Base-by-base conservation (phyloP, 1,140 invertebrate genomes). In the Trichomalopsis sarcophagae region DNA sequence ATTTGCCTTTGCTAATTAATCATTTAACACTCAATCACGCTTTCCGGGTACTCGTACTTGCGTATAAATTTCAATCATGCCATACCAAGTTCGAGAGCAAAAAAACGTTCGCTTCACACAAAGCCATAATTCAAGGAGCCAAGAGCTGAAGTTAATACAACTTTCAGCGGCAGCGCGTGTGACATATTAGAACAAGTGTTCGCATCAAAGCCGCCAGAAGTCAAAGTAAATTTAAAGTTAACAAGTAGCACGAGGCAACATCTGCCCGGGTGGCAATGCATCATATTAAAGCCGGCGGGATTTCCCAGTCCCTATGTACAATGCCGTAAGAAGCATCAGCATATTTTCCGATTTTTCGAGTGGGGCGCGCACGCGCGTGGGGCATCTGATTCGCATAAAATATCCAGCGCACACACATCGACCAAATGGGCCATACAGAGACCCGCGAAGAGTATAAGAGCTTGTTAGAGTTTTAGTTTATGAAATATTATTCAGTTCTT, bases 311-410 rank as follows among this genome's bases (percentile, higher is more conserved):
- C 27, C 9, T 33, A n/a, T n/a, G 27, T 27, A 62, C n/a, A 62
- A 44, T 44, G 9, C 10, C 9, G 40, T 33, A 30, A 27, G 33
- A 71, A 71, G 68, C 27, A 10, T 71, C 68, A 27, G 68, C 27
- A 14, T 14, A 6, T 62, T 62, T 62, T 62, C 30, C 69, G 69
- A 30, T 30, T 30, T 69, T 69, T 27, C n/a, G 9, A 74, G n/a
- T 71, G 0, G 21, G 0, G 27, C 33, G 0, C 6, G 3, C 68
- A 7, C 68, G 30, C n/a, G 27, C 66, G 9, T 7, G 17, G n/a
- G 44, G 33, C 27, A 75, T 47, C 40, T 21, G 21, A 76, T 76
- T 27, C 74, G 74, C 40, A 50, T 76, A 76, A 76, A 76, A 76
- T 36, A 74, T 74, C 27, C 40, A 27, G 21, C n/a, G 66, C 66